Percentiles rank a stretch among this genome's conserved stretches.
Conservation (phyloP, 1,140 invertebrate genomes). For the Stegodyphus mimosarum region DNA sequence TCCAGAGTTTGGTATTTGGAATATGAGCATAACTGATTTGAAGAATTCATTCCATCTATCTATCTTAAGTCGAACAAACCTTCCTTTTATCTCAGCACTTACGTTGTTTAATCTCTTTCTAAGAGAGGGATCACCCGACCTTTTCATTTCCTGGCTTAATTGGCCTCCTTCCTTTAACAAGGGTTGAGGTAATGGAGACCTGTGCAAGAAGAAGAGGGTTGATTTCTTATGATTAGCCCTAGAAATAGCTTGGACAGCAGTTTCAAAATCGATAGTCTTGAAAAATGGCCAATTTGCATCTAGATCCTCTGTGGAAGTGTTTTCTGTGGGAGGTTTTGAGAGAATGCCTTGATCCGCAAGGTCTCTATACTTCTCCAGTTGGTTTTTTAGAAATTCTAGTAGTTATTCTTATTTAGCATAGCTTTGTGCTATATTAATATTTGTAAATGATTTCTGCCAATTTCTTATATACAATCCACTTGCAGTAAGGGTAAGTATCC, state of each 20-base stretch:
- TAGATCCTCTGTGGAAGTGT: not conserved
- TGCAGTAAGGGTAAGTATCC: not conserved
- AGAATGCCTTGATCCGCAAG: not conserved
- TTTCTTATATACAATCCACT: not conserved
- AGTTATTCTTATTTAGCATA: conserved; percentile 1
- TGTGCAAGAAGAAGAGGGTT: not conserved
- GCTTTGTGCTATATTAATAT: not conserved
- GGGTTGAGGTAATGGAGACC: not conserved
- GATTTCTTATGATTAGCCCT: not conserved
- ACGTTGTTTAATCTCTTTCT: not conserved
- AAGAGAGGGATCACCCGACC: not conserved
- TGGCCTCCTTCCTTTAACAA: not conserved
- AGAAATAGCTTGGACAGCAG: conserved; percentile 1
- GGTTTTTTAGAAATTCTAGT: not conserved
- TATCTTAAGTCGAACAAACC: not conserved
- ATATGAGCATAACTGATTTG: conserved; percentile 1
- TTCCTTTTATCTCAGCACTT: conserved; percentile 2
- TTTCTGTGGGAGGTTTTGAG: not conserved
- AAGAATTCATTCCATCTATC: not conserved
- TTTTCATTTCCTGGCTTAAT: not conserved
- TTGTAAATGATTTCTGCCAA: not conserved
- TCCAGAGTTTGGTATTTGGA: conserved; percentile 16
- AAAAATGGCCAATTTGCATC: not conserved
- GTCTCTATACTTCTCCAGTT: conserved; percentile 4
- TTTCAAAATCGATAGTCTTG: not conserved